Base-by-base conservation (phyloP, 2,113 vertebrate genomes). In the Pterophyllum scalare region DNA sequence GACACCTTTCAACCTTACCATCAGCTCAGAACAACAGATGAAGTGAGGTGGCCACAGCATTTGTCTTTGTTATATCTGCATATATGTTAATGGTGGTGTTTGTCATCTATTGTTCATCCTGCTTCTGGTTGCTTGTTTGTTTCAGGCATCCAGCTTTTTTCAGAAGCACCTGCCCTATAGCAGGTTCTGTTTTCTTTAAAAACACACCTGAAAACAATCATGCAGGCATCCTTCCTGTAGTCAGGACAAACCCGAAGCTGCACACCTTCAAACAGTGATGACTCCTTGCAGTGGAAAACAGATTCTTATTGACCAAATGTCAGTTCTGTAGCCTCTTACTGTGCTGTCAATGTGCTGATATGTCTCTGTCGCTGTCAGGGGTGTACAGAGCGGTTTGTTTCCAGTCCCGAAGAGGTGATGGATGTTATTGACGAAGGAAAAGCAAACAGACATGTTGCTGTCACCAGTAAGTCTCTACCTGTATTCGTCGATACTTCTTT, bases 351-450 rank as follows among this genome's bases (percentile, higher is more conserved):
- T 52, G 15, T 38, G 5, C 13, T 77, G 6, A 22, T 58, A 67
- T 65, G 20, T 40, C 11, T 31, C 9, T 10, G 3, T 31, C 40
- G 46, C 80, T 83, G 14, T 22, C 91, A 99, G 98, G 98, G 98
- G 3, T 99, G 98, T 46, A 99, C 98, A 0, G 98, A 99, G 90
- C 94, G 98, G 9, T 99, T 99, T 86, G 98, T 99, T 6, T 99
- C 98, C 38, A 99, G 98, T 88, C 98, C 98, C 0, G 98, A 99
- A 14, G 98, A 99, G 56, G 98, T 99, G 58, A 96, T 99, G 97
- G 98, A 99, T 57, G 97, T 99, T 40, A 99, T 99, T 7, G 98
- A 99, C 2, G 98, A 99, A 65, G 98, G 98, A 12, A 99, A 99
- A 93, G 95, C 97, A 8, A 99, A 99, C 91, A 93, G 98, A 22